Base-by-base conservation (phyloP, 2,113 vertebrate species). In the Otus sunia region DNA sequence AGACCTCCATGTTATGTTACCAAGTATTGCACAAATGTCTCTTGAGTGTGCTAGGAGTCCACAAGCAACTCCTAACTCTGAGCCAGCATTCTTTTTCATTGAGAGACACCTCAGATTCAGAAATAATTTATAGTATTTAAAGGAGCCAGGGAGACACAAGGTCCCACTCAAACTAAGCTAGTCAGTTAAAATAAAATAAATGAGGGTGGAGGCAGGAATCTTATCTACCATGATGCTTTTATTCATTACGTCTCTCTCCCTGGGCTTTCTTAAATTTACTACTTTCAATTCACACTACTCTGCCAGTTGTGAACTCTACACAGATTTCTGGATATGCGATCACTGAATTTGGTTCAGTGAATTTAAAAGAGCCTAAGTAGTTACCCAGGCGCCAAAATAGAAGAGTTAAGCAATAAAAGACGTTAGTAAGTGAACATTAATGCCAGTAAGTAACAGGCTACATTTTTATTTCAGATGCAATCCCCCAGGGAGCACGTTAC, bases 361-460 rank as follows among this genome's bases (percentile, higher is more conserved):
- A 85, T 95, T 96, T 79, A 64, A 79, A 92, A 90, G 69, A 89
- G n/a, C 16, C 15, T 81, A 84, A 89, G 60, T 53, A 82, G 76
- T 77, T 89, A 92, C 56, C 30, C 86, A 96, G 92, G 91, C 9
- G 36, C 88, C 86, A 95, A 94, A 97, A 92, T 64, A 87, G 80
- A 94, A 94, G 60, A 92, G 80, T 66, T 72, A 68, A 92, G 76
- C 80, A 95, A 81, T 95, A 89, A 94, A 95, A 95, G 60, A 91
- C 21, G 1, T 95, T 89, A 91, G 73, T 85, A 82, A 92, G 73
- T 62, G 80, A 97, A 94, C 76, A 43, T 89, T 94, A 95, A 93
- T 94, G 89, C 72, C 91, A 89, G 45, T 93, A 96, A 95, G 92
- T 92, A 94, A 94, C 77, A 92, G 56, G 66, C 76, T 94, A 60